phyloP scores from a whole-genome alignment of 2,113 vertebrate species.

The Corythoichthys haematopterus region DNA sequence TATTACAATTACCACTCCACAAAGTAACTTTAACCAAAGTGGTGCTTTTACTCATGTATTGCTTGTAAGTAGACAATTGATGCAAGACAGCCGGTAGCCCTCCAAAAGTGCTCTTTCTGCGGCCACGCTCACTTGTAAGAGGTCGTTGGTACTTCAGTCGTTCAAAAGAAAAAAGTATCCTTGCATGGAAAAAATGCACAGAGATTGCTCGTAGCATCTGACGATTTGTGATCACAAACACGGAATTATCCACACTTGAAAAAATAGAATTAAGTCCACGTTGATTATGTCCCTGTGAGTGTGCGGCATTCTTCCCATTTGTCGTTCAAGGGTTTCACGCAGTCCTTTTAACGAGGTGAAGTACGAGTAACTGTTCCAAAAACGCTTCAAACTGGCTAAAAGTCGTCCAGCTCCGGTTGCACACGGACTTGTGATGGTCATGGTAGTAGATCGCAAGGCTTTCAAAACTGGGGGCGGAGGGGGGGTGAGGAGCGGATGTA shows the following conservation, averaged over 20 bases:
- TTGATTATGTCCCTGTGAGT: constrained; percentile 28
- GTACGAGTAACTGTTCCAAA: constrained; percentile 15
- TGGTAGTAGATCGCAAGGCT: constrained; percentile 3
- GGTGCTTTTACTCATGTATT: background rate
- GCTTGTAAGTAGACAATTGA: background rate
- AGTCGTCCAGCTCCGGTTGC: constrained; percentile 1
- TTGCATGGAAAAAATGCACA: constrained; percentile 30
- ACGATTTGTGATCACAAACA: constrained; percentile 31
- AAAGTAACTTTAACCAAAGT: background rate
- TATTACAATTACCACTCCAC: background rate
- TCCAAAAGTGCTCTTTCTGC: constrained; percentile 65
- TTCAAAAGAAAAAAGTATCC: constrained; percentile 48
- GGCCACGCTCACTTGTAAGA: constrained; percentile 39
- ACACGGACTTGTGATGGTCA: constrained; percentile 1
- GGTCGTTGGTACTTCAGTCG: constrained; percentile 39
- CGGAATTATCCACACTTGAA: constrained; percentile 22
- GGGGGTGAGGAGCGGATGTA: constrained; percentile 33
- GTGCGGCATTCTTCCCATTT: constrained; percentile 25
- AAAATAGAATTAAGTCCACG: constrained; percentile 7
- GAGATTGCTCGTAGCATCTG: constrained; percentile 50
- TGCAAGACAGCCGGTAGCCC: constrained; percentile 25
- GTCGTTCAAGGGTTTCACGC: constrained; percentile 33
- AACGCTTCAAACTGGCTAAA: constrained; percentile 10
- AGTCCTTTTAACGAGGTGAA: constrained; percentile 12
- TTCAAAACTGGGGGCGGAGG: constrained; percentile 2